phyloP scores from a whole-genome alignment of 2,797 vertebrate genomes.

The Protonibea diacanthus region DNA sequence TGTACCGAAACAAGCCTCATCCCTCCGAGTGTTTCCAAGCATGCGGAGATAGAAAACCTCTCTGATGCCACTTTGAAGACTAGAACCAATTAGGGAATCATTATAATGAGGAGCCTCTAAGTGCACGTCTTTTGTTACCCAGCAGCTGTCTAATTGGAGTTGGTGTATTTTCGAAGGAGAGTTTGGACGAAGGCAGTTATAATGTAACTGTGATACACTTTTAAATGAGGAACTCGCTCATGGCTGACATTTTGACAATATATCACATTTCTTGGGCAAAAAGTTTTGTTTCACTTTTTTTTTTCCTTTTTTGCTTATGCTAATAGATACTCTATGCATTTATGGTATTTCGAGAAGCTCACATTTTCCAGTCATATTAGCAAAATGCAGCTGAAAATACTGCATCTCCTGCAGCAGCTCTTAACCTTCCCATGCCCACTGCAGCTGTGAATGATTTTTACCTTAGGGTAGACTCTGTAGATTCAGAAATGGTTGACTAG shows the following conservation, averaged over 20 bases:
- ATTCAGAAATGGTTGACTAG: constrained; percentile 43
- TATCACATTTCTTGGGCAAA: neutral
- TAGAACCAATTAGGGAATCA: constrained; percentile 80
- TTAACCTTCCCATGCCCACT: constrained; percentile 39
- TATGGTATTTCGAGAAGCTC: neutral
- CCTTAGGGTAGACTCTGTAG: constrained; percentile 30
- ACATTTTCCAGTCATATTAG: neutral
- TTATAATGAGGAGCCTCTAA: constrained; percentile 78
- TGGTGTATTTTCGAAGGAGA: constrained; percentile 55
- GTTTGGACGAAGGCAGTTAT: constrained; percentile 37
- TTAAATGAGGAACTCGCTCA: constrained; percentile 15
- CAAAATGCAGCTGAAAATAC: constrained; percentile 13
- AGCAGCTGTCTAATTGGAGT: constrained; percentile 78
- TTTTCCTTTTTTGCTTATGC: neutral
- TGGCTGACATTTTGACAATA: constrained; percentile 18
- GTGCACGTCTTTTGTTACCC: constrained; percentile 76
- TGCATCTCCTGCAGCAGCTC: constrained; percentile 37
- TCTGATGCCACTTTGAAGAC: constrained; percentile 76
- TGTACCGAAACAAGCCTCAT: constrained; percentile 44
- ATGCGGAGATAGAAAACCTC: constrained; percentile 57
- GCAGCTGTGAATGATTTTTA: constrained; percentile 42
- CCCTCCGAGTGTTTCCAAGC: constrained; percentile 50
- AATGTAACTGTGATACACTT: constrained; percentile 39
- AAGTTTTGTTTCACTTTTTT: neutral
- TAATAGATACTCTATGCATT: neutral